phyloP scores from a whole-genome alignment of 2,113 vertebrate genomes.

The Hoplias malabaricus region DNA sequence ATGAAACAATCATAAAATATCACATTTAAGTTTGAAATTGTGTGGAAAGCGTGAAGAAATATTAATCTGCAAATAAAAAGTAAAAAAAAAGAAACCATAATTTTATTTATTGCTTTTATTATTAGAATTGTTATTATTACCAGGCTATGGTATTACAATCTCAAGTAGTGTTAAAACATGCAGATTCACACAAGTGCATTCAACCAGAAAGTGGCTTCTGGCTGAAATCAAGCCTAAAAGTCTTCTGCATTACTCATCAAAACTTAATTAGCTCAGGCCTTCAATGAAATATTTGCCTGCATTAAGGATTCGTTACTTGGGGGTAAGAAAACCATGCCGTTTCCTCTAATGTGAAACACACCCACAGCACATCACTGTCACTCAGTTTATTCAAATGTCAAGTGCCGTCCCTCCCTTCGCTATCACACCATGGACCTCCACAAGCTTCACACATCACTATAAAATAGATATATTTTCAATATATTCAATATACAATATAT shows the following conservation, averaged over 20 bases:
- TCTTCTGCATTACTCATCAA: background rate
- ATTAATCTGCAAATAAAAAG: too few relatives aligned
- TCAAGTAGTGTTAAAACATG: background rate
- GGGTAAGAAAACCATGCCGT: background rate
- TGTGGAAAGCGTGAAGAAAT: too few relatives aligned
- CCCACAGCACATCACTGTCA: background rate
- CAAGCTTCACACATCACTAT: background rate
- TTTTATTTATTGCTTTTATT: too few relatives aligned
- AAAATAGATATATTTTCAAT: background rate
- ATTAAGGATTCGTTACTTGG: background rate
- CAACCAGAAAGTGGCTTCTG: background rate
- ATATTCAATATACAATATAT: too few relatives aligned
- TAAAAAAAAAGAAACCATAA: too few relatives aligned
- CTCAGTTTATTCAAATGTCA: background rate
- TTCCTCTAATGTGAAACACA: background rate
- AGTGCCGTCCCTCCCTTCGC: background rate
- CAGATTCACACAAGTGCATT: background rate
- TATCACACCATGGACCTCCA: background rate
- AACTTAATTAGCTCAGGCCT: background rate
- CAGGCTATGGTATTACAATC: background rate
- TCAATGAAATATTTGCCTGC: background rate
- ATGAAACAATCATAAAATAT: too few relatives aligned
- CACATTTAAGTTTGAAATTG: too few relatives aligned
- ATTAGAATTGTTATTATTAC: too few relatives aligned
- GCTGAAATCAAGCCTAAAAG: background rate